phyloP scores from a whole-genome alignment of 2,797 vertebrate genomes.

The Enteromius mattozi region DNA sequence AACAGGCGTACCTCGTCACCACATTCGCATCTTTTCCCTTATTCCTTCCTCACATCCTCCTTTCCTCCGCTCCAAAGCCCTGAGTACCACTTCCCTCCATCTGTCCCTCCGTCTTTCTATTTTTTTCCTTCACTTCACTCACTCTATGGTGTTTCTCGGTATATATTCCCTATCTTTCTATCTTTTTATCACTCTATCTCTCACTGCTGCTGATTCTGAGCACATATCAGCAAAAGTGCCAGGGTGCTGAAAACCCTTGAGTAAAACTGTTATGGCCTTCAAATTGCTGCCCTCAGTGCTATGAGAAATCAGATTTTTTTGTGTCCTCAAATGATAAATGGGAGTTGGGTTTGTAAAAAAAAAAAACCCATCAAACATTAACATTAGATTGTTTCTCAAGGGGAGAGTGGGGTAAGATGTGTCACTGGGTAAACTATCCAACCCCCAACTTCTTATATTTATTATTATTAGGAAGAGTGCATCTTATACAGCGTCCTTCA shows the following conservation, averaged over 20 bases:
- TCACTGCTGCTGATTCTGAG: constrained; percentile 54
- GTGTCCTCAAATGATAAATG: constrained; percentile 40
- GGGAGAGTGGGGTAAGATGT: background rate
- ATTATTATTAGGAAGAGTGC: background rate
- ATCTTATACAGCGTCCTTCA: background rate
- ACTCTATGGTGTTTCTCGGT: background rate
- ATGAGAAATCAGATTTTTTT: constrained; percentile 46
- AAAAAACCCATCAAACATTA: background rate
- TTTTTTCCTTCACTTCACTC: constrained; percentile 33
- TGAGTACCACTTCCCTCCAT: constrained; percentile 30
- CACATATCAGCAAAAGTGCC: constrained; percentile 50
- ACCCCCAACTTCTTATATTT: background rate
- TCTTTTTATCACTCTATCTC: constrained; percentile 49
- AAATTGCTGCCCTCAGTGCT: constrained; percentile 53
- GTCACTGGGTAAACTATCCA: background rate
- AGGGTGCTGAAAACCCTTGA: constrained; percentile 53
- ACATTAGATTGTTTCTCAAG: constrained; percentile 7
- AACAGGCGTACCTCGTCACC: constrained; percentile 53
- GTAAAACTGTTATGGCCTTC: constrained; percentile 42
- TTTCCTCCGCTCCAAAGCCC: constrained; percentile 49
- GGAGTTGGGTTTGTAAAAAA: constrained; percentile 9
- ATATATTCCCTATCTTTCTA: constrained; percentile 18
- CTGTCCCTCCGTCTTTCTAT: constrained; percentile 12
- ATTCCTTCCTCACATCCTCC: constrained; percentile 49
- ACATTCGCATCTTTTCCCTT: constrained; percentile 48